Conservation (phyloP, 2,797 vertebrate genomes). For the Dendrocincla fuliginosa region DNA sequence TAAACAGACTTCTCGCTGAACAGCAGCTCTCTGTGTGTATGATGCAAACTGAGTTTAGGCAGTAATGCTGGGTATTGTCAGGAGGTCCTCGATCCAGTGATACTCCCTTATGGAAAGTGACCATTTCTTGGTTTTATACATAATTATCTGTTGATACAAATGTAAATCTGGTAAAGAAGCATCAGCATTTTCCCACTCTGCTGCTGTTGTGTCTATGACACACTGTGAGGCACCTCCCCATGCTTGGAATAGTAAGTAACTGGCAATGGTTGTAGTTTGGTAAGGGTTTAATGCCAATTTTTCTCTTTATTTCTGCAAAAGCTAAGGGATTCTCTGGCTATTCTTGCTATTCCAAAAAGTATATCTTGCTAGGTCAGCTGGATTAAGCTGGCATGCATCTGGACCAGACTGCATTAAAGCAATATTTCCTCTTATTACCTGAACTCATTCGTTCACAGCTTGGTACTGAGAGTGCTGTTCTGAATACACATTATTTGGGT, state of each 20-base stretch:
- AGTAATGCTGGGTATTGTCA: not conserved
- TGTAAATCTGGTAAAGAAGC: not conserved
- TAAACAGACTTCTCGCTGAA: not conserved
- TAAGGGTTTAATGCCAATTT: not conserved
- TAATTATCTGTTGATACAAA: not conserved
- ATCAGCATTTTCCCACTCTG: not conserved
- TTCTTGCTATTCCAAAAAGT: not conserved
- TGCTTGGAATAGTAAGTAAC: not conserved
- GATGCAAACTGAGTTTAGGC: not conserved
- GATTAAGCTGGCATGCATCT: constrained; percentile 22
- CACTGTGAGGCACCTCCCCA: not conserved
- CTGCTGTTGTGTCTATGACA: not conserved
- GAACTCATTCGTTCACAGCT: constrained; percentile 39
- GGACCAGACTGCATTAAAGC: constrained; percentile 4
- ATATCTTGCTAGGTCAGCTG: constrained; percentile 25
- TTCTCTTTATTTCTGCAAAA: not conserved
- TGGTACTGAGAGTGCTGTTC: not conserved
- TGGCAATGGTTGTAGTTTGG: not conserved
- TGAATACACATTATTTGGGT: constrained; percentile 24
- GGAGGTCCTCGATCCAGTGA: not conserved
- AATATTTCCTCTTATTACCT: constrained; percentile 42
- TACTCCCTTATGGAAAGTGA: accelerated
- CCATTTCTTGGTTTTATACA: not conserved
- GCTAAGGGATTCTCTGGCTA: not conserved
- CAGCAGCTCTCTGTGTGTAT: accelerated